Evolutionary conservation across 2,888 invertebrate genomes (phyloP).

Genomic region (Drosophila mimica): DNA sequence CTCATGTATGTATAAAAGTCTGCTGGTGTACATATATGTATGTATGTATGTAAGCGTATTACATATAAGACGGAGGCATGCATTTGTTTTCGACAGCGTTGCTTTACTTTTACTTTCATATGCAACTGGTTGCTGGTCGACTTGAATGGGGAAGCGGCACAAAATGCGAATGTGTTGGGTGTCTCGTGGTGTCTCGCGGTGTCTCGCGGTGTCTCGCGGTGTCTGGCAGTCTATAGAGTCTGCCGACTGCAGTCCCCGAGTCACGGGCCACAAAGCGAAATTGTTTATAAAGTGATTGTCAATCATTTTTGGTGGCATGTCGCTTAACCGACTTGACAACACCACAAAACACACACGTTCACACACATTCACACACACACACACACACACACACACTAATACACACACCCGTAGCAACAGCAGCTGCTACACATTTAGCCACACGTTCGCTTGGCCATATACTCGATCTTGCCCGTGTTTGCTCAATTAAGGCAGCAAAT

Average conservation of each 20-base stretch:
- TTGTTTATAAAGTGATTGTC: conserved; percentile 79
- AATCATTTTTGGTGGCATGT: conserved; percentile 80
- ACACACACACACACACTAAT: conserved; percentile 11
- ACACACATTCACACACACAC: conserved; percentile 11
- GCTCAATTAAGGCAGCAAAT: conserved; percentile 55
- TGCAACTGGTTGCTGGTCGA: conserved; percentile 73
- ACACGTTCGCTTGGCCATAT: conserved; percentile 42
- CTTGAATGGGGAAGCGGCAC: conserved; percentile 68
- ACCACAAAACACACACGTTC: conserved; percentile 36
- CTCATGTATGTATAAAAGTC: background rate
- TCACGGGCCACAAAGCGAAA: conserved; percentile 65
- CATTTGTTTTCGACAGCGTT: conserved; percentile 69
- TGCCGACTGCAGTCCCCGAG: conserved; percentile 47
- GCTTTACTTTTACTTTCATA: conserved; percentile 80
- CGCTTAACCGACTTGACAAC: conserved; percentile 74
- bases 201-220: conserved; percentile 24
- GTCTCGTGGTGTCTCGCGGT: conserved; percentile 41
- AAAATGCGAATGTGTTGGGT: conserved; percentile 38
- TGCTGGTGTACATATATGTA: background rate
- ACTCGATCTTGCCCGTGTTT: conserved; percentile 27
- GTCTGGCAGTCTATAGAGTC: conserved; percentile 36
- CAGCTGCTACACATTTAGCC: conserved; percentile 65
- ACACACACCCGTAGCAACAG: conserved; percentile 16
- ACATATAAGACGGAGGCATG: conserved; percentile 46
- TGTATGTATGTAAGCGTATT: conserved; percentile 36